Evolutionary conservation across 1,140 invertebrate genomes (phyloP), one percentile per base, ranked within the genome.

Genomic region (Spodoptera litura): DNA sequence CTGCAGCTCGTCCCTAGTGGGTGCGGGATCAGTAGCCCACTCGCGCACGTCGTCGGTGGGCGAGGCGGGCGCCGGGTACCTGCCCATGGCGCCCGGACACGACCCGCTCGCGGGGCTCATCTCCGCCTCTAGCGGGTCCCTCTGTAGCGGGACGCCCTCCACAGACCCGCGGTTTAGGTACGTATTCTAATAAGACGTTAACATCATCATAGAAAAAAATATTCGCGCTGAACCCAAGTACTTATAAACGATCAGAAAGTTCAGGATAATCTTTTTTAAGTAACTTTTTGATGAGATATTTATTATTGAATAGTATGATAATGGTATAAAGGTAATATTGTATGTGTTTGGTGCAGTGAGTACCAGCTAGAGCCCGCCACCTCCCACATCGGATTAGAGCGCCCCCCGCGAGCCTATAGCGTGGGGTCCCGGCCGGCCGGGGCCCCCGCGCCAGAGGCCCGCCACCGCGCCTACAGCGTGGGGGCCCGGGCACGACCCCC

Each of bases 321-420:
- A 38, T 4, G 6, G 6, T 38, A 38, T 38, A 49, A 9, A 25
- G 10, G n/a, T 38, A 31, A 5, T 62, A 0, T 10, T 15, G 2
- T 27, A 8, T 44, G 44, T 66, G 9, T 66, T 66, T n/a, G 4
- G n/a, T 20, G 9, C 81, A 93, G 90, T 68, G 91, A 93, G 78
- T 93, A 93, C 82, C 87, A 89, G 79, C 83, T 93, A 77, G 91
- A 93, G 79, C 88, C 89, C 44, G 90, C 87, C 15, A 88, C 82
- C 62, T 83, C 89, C 25, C 90, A 92, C 85, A 88, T 92, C 49
- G 81, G 85, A 20, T 95, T 95, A 79, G 91, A 95, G 74, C 95
- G 97, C 75, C 97, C 97, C 31, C 95, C 95, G 55, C 95, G 98
- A 83, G 97, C 98, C 3, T 98, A 98, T 90, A 98, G 98, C 35